Evolutionary conservation across 2,113 vertebrate species (phyloP).

Genomic region (Brevimyrus niger): DNA sequence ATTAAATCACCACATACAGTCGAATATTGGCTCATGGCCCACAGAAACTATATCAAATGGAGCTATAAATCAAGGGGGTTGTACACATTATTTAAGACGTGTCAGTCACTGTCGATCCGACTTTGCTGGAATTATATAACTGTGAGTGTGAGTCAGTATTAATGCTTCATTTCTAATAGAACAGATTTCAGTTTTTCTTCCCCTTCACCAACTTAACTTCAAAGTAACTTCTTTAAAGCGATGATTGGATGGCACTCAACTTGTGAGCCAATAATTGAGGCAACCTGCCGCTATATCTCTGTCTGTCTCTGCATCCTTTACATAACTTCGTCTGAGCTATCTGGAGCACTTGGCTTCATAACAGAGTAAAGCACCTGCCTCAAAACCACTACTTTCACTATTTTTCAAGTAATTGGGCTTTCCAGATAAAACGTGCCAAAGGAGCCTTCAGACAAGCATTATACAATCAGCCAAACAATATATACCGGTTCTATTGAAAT

Average conservation of each 20-base stretch:
- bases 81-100: background rate
- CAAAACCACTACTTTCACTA: background rate
- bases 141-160: background rate
- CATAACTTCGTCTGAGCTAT: background rate
- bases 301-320: background rate
- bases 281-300: background rate
- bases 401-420: background rate
- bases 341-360: background rate
- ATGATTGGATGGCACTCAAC: background rate
- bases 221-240: background rate
- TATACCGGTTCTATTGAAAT: background rate
- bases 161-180: background rate
- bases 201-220: background rate
- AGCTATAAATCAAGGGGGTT: background rate
- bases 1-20: background rate
- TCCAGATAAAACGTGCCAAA: background rate
- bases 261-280: background rate
- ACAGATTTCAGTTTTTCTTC: background rate
- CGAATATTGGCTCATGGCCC: background rate
- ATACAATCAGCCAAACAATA: background rate
- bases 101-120: background rate
- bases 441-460: background rate
- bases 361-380: background rate
- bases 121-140: constrained; percentile 3
- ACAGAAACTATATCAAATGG: background rate